These are phyloP conservation scores for Oscarella lobularis DNA, from an alignment of 37 sponge, comb jelly and placozoan species.

Conservation along the genomic window DNA sequence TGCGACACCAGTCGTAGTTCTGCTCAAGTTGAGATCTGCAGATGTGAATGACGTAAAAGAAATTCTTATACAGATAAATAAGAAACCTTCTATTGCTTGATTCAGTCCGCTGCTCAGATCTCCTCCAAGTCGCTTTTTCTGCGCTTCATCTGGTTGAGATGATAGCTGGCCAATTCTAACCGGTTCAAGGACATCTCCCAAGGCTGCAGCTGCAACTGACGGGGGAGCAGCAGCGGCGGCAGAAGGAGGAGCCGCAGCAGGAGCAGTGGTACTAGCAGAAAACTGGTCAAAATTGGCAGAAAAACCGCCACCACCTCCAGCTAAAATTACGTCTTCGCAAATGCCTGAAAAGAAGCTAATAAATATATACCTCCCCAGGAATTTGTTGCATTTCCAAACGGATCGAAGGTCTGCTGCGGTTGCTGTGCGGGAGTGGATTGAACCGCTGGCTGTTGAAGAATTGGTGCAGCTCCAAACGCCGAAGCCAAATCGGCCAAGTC, in stretches of 20 bases:
- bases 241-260: neutral
- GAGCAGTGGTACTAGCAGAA: neutral
- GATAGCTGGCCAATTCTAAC: neutral
- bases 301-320: too few relatives aligned
- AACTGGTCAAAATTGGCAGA: neutral
- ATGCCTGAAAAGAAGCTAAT: too few relatives aligned
- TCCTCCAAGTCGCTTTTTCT: neutral
- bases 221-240: neutral
- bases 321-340: too few relatives aligned
- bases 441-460: too few relatives aligned
- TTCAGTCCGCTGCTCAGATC: neutral
- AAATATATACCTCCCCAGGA: too few relatives aligned
- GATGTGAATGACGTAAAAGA: neutral
- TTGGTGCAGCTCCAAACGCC: neutral
- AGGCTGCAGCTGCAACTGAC: neutral
- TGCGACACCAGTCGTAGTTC: neutral
- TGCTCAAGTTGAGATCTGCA: neutral
- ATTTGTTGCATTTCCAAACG: too few relatives aligned
- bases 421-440: too few relatives aligned
- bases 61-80: neutral
- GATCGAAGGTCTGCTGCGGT: too few relatives aligned
- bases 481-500: neutral
- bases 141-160: neutral
- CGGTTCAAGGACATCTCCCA: constrained; percentile 5
- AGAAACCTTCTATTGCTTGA: neutral